These are phyloP conservation scores for Macrotus californicus DNA, from an alignment of 2,113 vertebrate species.

Conservation along the genomic window DNA sequence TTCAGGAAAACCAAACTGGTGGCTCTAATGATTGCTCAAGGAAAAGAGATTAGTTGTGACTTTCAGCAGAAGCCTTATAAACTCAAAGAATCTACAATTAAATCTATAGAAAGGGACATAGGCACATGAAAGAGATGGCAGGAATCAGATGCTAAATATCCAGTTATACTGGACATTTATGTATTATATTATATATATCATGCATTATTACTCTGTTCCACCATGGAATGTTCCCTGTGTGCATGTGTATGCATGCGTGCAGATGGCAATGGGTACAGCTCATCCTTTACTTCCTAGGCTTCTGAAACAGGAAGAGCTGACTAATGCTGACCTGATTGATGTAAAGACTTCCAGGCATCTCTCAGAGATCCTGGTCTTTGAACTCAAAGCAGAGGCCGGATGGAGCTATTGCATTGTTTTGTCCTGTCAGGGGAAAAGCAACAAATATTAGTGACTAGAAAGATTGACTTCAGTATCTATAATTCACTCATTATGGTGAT, in stretches of 20 bases:
- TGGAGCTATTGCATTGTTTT: not conserved
- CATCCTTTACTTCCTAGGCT: not conserved
- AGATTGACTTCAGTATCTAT: not conserved
- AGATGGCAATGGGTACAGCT: accelerated
- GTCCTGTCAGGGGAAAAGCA: not conserved
- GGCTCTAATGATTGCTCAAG: not conserved
- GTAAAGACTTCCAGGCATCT: not conserved
- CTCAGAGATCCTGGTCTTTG: not conserved
- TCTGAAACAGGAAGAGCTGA: not conserved
- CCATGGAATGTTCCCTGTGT: not conserved
- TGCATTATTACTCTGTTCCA: not conserved
- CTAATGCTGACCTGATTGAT: not conserved
- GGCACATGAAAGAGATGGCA: not conserved
- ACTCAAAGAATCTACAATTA: not conserved
- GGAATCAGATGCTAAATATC: not conserved
- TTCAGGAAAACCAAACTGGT: not conserved
- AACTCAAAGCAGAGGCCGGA: not conserved
- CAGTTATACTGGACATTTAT: not conserved
- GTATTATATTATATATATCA: not conserved
- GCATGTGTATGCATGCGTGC: accelerated
- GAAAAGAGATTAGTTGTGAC: not conserved
- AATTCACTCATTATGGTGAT: not conserved
- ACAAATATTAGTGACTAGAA: not conserved
- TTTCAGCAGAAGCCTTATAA: not conserved
- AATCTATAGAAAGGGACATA: not conserved